Conservation (phyloP, 92 coral and sea anemone genomes). For the Parazoanthus swiftii region DNA sequence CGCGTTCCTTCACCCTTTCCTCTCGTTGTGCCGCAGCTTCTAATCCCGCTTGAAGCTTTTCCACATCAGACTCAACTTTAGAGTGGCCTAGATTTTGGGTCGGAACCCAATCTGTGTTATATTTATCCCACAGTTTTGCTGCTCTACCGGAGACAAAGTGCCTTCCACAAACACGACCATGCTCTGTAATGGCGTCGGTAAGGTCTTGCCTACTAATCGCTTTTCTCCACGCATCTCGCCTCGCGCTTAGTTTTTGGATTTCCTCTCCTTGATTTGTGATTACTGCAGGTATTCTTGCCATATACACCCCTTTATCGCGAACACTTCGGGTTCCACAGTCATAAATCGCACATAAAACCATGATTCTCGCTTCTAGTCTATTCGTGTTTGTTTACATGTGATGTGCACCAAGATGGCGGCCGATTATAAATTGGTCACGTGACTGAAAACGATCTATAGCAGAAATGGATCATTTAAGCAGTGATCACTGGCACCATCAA, state of each 20-base stretch:
- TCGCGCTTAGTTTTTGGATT: constrained; percentile 6
- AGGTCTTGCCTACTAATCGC: constrained; percentile 21
- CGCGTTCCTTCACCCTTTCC: constrained; percentile 25
- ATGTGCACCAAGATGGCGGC: no score
- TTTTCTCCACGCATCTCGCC: constrained; percentile 17
- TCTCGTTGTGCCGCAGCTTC: constrained; percentile 37
- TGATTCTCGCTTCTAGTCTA: no score
- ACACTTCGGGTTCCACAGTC: constrained; percentile 16
- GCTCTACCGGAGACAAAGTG: constrained; percentile 41
- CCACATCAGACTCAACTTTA: constrained; percentile 19
- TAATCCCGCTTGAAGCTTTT: constrained; percentile 32
- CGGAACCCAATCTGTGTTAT: constrained; percentile 48
- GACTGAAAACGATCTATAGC: no score
- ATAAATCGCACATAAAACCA: neutral
- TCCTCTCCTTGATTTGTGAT: constrained; percentile 44
- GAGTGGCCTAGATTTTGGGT: constrained; percentile 40
- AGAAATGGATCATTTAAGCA: no score
- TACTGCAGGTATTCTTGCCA: constrained; percentile 20
- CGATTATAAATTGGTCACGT: no score
- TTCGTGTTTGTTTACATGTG: no score
- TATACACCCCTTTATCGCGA: constrained; percentile 13
- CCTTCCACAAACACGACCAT: constrained; percentile 32
- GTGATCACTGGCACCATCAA: no score
- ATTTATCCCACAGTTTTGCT: constrained; percentile 41
- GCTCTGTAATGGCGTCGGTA: constrained; percentile 9